These are phyloP conservation scores for Notolabrus celidotus DNA, from an alignment of 2,797 vertebrate genomes.

Conservation along the genomic window DNA sequence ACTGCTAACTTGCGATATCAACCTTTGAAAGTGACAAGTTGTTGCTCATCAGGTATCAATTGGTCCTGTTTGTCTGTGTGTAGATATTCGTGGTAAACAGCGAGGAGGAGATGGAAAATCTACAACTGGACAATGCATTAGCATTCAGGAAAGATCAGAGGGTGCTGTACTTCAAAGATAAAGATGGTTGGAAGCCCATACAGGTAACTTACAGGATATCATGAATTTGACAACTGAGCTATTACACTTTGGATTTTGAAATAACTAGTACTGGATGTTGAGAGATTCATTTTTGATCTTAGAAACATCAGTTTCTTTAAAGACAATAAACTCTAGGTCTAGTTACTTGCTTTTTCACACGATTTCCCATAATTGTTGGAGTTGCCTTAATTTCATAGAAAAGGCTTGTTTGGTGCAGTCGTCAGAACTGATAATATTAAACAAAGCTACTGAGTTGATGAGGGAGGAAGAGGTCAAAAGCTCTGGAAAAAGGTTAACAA, in stretches of 20 bases:
- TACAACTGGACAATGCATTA: conserved; percentile 90
- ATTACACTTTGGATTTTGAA: background rate
- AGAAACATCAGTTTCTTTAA: background rate
- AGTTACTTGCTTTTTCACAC: background rate
- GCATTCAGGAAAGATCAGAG: conserved; percentile 95
- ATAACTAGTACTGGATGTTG: background rate
- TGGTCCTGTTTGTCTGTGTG: background rate
- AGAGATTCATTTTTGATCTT: background rate
- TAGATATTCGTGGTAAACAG: conserved; percentile 97
- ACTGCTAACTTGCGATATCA: background rate
- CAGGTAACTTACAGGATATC: conserved; percentile 83
- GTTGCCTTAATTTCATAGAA: too few species aligned
- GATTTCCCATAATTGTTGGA: too few species aligned
- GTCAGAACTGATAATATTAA: too few species aligned
- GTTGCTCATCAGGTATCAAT: background rate
- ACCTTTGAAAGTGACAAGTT: background rate
- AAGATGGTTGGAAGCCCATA: conserved; percentile 94
- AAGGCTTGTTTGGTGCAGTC: too few species aligned
- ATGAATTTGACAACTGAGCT: background rate
- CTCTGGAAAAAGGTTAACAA: too few species aligned
- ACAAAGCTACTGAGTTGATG: too few species aligned
- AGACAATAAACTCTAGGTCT: background rate
- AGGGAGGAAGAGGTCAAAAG: too few species aligned
- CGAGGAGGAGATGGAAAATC: conserved; percentile 89
- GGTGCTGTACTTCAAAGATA: conserved; percentile 96